Evolutionary conservation across 2,113 vertebrate genomes (phyloP), one percentile per base, ranked within the genome.

Genomic region (Erythrocercus mccallii): DNA sequence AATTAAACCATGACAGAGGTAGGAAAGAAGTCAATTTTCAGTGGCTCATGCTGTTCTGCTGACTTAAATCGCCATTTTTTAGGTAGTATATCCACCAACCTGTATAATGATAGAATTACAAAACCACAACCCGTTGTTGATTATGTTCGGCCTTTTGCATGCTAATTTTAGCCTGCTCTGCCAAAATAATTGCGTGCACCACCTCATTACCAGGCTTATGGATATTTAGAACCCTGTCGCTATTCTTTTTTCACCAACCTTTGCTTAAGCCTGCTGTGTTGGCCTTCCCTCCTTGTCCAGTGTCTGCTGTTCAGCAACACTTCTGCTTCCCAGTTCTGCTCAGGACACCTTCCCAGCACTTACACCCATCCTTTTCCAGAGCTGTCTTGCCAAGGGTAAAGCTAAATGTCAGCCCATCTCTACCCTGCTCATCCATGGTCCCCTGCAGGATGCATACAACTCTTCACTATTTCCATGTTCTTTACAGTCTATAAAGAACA

Each of bases 1-100:
- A 93, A 96, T 96, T 96, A 95, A 97, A 93, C 88, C 94, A 91
- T 94, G 86, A 93, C 72, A 81, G 93, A 93, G 80, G 88, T 92
- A 94, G 78, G 60, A 94, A 96, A 88, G 80, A 96, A 96, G 94
- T 94, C 83, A 93, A n/a, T 96, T 97, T 96, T 86, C 92, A 95
- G 88, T 68, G 60, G 60, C 68, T 90, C 61, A 58, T 33, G 82
- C 79, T 86, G 88, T 92, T 94, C 68, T 82, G 64, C 88, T 92
- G 79, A 93, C 90, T 92, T 88, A 94, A 93, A 95, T 90, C 83
- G 82, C 68, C 60, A 81, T 90, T 92, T 95, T 94, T 95, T 90
- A 93, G 79, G 60, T 68, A 81, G 60, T 88, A 83, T 66, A 92
- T 74, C 45, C 72, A 94, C 76, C 69, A 94, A 88, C 68, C 77